A percentile compares a stretch with the other conserved stretches of the same genome.
phyloP scores from a whole-genome alignment of 2,797 vertebrate species.

The Falco peregrinus region DNA sequence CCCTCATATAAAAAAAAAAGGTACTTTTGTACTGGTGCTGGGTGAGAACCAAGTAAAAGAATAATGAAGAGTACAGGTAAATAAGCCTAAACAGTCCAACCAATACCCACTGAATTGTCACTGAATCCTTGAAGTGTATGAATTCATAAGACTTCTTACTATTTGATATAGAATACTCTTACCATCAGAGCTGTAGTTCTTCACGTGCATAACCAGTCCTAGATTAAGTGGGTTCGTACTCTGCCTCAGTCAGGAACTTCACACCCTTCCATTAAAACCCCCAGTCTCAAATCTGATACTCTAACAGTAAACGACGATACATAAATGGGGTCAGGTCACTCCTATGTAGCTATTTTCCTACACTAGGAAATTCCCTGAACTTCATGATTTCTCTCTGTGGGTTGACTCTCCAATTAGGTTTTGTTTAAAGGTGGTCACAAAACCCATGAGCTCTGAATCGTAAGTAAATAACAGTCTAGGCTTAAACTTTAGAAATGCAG shows the following conservation, averaged over 20 bases:
- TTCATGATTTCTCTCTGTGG: not conserved
- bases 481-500: not conserved
- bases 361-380: not conserved
- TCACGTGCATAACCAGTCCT: not conserved
- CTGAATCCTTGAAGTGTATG: not conserved
- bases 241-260: not conserved
- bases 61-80: not conserved
- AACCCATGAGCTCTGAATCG: not conserved
- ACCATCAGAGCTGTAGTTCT: not conserved
- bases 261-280: not conserved
- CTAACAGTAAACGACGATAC: not conserved
- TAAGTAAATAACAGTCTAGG: not conserved
- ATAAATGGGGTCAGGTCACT: not conserved
- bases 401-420: not conserved
- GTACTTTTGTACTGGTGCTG: not conserved
- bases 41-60: not conserved
- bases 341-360: not conserved
- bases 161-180: not conserved
- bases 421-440: not conserved
- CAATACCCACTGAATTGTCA: not conserved
- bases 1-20: not conserved
- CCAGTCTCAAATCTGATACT: not conserved
- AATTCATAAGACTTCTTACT: not conserved
- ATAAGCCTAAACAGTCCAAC: not conserved
- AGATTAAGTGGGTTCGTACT: not conserved